These are phyloP conservation scores for Aphidoletes aphidimyza DNA, from an alignment of 2,888 invertebrate genomes.

Conservation along the genomic window DNA sequence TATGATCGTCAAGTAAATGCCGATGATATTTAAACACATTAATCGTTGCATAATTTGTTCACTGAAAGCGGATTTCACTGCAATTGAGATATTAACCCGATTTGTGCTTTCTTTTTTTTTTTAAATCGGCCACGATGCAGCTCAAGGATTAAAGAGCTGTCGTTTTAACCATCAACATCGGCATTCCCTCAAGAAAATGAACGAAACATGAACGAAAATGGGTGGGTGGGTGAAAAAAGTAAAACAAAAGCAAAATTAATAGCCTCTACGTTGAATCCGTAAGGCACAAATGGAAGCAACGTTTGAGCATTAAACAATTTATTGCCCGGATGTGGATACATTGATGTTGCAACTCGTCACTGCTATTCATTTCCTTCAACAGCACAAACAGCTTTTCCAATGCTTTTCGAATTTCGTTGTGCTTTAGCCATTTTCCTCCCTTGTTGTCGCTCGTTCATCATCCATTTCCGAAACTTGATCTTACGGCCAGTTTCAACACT, in stretches of 20 bases:
- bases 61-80: slow-evolving; percentile 29
- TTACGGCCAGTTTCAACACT: not conserved
- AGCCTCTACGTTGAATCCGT: slow-evolving; percentile 33
- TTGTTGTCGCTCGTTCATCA: not conserved
- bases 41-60: slow-evolving; percentile 35
- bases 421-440: not conserved
- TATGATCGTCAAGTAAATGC: not conserved
- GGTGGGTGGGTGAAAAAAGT: not conserved
- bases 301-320: slow-evolving; percentile 38
- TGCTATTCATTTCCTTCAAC: slow-evolving; percentile 28
- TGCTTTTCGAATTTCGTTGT: not conserved
- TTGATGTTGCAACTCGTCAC: slow-evolving; percentile 16
- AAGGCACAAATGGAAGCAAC: slow-evolving; percentile 25
- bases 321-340: slow-evolving; percentile 22
- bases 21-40: slow-evolving; percentile 27
- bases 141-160: not conserved
- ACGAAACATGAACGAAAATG: not conserved
- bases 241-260: not conserved
- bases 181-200: not conserved
- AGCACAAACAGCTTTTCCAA: not conserved
- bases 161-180: not conserved
- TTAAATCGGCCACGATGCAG: not conserved
- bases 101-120: not conserved
- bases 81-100: slow-evolving; percentile 32
- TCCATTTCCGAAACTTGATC: slow-evolving; percentile 47